Base-by-base conservation (phyloP, 2,113 vertebrate genomes). In the Elephantulus edwardii region DNA sequence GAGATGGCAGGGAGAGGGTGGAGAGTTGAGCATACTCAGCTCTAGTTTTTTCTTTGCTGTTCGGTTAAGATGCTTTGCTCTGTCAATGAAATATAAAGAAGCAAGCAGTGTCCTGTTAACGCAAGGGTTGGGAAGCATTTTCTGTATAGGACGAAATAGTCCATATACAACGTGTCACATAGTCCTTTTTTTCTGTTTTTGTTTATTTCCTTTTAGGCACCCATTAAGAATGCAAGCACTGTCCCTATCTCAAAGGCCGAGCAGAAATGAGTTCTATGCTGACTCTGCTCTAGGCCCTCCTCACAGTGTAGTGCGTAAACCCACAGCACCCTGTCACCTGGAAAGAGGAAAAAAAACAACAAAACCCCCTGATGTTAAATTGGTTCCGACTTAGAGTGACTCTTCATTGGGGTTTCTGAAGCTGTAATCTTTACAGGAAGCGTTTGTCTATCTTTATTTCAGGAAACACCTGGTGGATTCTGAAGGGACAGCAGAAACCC, bases 1-100 rank as follows among this genome's bases (percentile, higher is more conserved):
- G 28, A 11, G 17, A 26, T 38, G 20, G 44, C 6, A 35, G 20
- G 24, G 22, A 11, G 24, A 70, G 4, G 20, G 6, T 5, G 19
- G 3, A 0, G 28, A 11, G 9, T 1, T 30, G 6, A 56, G 24
- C 8, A 6, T 1, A 4, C 28, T n/a, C n/a, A n/a, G n/a, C n/a
- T n/a, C n/a, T 1, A 7, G 20, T 7, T 80, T n/a, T 58, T 4
- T 33, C 81, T 19, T 82, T 28, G 66, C 54, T 3, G n/a, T 24
- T 5, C 13, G 33, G 2, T 3, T n/a, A 17, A 44, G 17, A 75
- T 9, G 50, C 28, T 16, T 20, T 30, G 12, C 5, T 56, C 14
- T 58, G 42, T 30, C 5, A 8, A 2, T 2, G n/a, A n/a, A n/a
- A n/a, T n/a, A n/a, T 12, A 44, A 68, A 79, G 28, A 19, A 8